These are phyloP conservation scores for Gopherus flavomarginatus DNA, from an alignment of 2,113 vertebrate species.

Conservation along the genomic window DNA sequence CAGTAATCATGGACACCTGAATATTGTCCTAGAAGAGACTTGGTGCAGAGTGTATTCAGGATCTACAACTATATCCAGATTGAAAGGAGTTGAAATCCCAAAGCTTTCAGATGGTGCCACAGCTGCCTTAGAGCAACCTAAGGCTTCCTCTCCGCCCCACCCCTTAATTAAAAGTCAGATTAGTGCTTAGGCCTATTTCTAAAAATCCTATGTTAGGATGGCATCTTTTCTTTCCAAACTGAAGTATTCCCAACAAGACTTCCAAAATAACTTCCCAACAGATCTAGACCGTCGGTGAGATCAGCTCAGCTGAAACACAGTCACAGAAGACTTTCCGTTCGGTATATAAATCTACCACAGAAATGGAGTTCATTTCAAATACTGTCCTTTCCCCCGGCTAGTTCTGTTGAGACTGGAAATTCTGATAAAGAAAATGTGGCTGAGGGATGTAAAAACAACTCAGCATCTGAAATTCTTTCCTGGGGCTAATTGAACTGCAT, in stretches of 20 bases:
- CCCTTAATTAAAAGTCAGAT: not conserved
- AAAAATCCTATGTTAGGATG: not conserved
- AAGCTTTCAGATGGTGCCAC: rapidly evolving
- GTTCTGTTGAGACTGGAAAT: not conserved
- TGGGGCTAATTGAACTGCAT: not conserved
- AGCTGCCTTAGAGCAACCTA: not conserved
- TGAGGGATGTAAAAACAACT: not conserved
- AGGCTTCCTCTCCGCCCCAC: not conserved
- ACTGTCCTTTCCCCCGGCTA: not conserved
- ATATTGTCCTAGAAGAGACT: not conserved
- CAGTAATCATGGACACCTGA: not conserved
- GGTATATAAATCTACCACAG: not conserved
- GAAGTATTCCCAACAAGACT: not conserved
- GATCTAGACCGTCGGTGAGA: not conserved
- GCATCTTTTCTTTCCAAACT: not conserved
- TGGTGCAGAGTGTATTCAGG: not conserved
- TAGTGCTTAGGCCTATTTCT: not conserved
- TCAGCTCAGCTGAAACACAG: not conserved
- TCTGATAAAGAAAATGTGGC: not conserved
- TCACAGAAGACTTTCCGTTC: not conserved
- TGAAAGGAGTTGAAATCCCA: not conserved
- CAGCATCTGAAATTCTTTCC: not conserved
- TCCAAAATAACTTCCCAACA: not conserved
- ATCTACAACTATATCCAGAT: not conserved
- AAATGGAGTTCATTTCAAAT: not conserved